Percentiles rank a stretch among this genome's conserved stretches.
These are phyloP conservation scores for cattle (Bos taurus) DNA, from an alignment of 2,113 vertebrate genomes.

Conservation along the genomic window DNA sequence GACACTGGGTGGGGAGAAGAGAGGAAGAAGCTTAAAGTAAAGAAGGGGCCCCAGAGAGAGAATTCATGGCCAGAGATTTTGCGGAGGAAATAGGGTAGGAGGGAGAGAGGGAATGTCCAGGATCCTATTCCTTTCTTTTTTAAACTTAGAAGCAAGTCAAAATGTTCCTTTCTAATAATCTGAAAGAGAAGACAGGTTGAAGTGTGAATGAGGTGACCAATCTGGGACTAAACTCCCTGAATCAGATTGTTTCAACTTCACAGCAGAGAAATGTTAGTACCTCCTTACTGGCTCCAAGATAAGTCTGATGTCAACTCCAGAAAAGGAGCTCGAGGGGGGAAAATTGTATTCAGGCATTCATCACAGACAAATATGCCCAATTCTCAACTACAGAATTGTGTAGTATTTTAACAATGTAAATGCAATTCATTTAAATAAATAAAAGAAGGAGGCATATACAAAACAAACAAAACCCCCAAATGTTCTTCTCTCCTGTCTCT, in stretches of 20 bases:
- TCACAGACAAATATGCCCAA: background rate
- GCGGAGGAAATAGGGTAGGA: background rate
- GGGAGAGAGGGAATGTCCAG: background rate
- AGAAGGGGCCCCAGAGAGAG: background rate
- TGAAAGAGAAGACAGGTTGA: background rate
- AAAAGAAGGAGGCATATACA: background rate
- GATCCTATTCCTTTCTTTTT: background rate
- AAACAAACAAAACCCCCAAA: background rate
- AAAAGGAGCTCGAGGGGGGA: background rate
- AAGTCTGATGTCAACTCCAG: background rate
- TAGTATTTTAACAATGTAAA: background rate
- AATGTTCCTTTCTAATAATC: background rate
- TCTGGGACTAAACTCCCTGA: background rate
- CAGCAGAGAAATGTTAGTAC: background rate
- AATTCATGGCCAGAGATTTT: background rate
- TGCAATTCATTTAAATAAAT: background rate
- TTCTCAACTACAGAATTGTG: background rate
- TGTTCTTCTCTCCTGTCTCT: background rate
- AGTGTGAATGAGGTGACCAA: background rate
- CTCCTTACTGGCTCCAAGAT: background rate
- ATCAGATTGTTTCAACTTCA: background rate
- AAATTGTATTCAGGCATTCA: background rate
- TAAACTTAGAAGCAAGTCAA: background rate
- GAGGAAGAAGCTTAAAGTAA: background rate
- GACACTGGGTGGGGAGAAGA: background rate